Percentiles rank a stretch among this genome's conserved stretches.
Conservation (phyloP, 2,113 vertebrate genomes). For the Aleadryas rufinucha region DNA sequence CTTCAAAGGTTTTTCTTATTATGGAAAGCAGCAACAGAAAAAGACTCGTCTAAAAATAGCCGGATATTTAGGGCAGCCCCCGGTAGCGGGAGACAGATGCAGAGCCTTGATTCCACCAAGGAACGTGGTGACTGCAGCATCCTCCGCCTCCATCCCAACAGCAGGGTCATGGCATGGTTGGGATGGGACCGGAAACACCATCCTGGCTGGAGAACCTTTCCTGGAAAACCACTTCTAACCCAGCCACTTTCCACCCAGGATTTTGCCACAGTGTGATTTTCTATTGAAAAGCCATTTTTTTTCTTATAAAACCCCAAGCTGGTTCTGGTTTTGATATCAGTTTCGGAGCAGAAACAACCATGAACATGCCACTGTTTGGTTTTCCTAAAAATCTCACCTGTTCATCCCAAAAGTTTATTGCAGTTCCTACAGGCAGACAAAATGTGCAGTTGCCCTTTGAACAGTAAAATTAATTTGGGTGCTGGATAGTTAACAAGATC, state of each 20-base stretch:
- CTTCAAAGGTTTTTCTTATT: constrained; percentile 57
- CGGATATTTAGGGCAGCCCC: constrained; percentile 47
- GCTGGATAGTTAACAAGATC: neutral
- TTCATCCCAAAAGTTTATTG: neutral
- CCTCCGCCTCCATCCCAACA: neutral
- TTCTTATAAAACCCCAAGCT: neutral
- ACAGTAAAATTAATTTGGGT: neutral
- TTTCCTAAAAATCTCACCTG: neutral
- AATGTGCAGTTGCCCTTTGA: neutral
- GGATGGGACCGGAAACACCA: neutral
- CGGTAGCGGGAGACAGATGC: neutral
- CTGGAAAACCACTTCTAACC: neutral
- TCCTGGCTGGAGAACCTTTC: neutral
- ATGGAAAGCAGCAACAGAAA: constrained; percentile 37
- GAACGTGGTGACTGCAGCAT: neutral
- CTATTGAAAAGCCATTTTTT: neutral
- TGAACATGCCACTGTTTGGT: neutral
- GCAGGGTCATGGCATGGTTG: neutral
- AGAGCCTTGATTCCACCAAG: neutral
- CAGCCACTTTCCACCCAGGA: neutral
- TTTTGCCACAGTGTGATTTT: neutral
- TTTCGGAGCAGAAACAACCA: neutral
- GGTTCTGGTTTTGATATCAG: neutral
- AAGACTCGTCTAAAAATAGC: constrained; percentile 28
- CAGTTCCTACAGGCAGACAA: neutral